Base-by-base conservation (phyloP, 1,140 invertebrate species). In the Solen grandis region DNA sequence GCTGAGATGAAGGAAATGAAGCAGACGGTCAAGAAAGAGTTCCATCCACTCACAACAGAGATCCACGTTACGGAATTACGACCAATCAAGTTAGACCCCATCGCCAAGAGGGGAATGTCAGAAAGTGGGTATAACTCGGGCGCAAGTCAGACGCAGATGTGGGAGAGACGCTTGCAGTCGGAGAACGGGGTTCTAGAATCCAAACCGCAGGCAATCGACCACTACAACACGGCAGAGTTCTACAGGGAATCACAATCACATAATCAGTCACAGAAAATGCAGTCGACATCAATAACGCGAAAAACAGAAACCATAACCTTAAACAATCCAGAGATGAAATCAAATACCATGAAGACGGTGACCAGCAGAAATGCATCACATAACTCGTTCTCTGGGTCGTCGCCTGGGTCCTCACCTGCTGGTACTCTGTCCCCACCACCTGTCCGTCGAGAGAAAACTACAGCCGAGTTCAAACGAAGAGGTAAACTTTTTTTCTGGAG, bases 21-120 rank as follows among this genome's bases (percentile, higher is more conserved):
- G 33, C 33, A 60, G 27, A 50, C 46, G 13, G 29, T 57, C 36
- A 80, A 54, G 59, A 72, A 72, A 80, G 77, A 80, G 4, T 80
- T 80, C 25, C 77, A 65, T 54, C 77, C 77, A 36, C 72, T 80
- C 13, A 72, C 66, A 27, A 80, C 77, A 50, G 77, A 80, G 50
- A 78, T 78, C 19, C 75, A 78, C 50, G 77, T 80, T 4, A 80
- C 77, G n/a, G 68, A 80, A 29, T 35, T 80, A 10, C 22, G 77
- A 33, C 77, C 77, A 63, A 73, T 80, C 27, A 80, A 80, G 55
- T 55, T 80, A 5, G 77, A 65, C 69, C 22, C 77, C 19, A 31
- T 72, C 27, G 52, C 68, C 16, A 70, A 65, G 35, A 57, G 22
- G 36, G 19, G 8, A 46, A 8, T 10, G 8, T 46, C 41, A 46